Conservation (phyloP, 2,888 invertebrate species). For the Pristionchus entomophagus region DNA sequence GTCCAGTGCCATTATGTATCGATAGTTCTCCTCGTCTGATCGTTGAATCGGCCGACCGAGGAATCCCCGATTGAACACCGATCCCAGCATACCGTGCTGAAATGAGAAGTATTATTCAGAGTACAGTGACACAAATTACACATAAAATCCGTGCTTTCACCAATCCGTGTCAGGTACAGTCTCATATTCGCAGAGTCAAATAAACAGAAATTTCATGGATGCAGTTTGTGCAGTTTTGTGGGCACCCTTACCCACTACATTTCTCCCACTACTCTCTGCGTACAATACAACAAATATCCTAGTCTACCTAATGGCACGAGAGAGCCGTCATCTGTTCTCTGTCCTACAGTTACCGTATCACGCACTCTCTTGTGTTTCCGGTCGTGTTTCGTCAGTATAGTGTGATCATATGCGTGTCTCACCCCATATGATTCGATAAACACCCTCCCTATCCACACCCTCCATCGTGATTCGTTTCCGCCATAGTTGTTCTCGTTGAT, state of each 20-base stretch:
- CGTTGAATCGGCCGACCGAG: constrained; percentile 41
- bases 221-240: too few species aligned
- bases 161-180: too few species aligned
- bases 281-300: too few species aligned
- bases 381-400: not conserved
- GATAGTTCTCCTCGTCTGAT: constrained; percentile 42
- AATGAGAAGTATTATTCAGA: not conserved
- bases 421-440: not conserved
- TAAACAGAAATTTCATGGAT: too few species aligned
- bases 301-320: not conserved
- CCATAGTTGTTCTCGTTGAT: not conserved
- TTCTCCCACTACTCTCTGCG: too few species aligned
- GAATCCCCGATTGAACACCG: constrained; percentile 47
- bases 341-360: not conserved
- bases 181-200: too few species aligned
- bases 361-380: constrained; percentile 23
- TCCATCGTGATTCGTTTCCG: constrained; percentile 10
- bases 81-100: constrained; percentile 48
- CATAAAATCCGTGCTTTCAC: too few species aligned
- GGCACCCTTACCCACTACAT: too few species aligned
- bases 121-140: too few species aligned
- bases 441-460: not conserved
- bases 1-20: constrained; percentile 47
- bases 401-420: constrained; percentile 4
- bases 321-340: not conserved